These are phyloP conservation scores for Chrosomus eos DNA, from an alignment of 2,797 vertebrate genomes.

Conservation along the genomic window DNA sequence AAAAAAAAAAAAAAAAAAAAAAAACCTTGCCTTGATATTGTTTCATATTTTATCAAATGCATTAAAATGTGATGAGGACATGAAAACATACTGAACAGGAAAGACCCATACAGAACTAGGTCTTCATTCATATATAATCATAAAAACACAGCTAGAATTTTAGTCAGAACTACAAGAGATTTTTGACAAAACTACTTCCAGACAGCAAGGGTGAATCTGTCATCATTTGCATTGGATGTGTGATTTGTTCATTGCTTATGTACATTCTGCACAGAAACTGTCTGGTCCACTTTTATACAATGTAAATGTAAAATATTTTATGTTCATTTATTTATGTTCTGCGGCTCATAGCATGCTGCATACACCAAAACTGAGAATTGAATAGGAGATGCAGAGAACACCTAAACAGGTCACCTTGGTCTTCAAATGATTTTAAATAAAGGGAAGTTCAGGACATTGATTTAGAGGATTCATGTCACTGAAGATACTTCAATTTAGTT, in stretches of 20 bases:
- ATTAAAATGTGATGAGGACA: not conserved
- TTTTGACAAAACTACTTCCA: not conserved
- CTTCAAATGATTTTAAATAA: constrained; percentile 1
- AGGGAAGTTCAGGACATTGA: constrained; percentile 16
- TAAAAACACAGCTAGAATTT: not conserved
- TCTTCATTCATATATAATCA: not conserved
- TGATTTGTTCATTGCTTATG: not conserved
- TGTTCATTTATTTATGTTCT: not conserved
- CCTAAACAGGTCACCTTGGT: constrained; percentile 2
- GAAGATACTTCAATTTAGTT: constrained; percentile 16
- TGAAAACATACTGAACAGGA: not conserved
- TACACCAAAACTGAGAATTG: not conserved
- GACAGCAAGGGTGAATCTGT: not conserved
- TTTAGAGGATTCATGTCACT: not conserved
- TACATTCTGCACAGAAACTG: not conserved
- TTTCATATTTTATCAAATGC: not conserved
- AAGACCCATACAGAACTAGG: not conserved
- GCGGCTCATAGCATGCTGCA: not conserved
- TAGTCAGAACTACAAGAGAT: not conserved
- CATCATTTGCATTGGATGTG: not conserved
- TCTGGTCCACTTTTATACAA: not conserved
- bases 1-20: not conserved
- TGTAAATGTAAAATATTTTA: not conserved
- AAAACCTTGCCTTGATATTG: not conserved
- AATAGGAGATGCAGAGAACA: constrained; percentile 2